A percentile compares a stretch with the other conserved stretches of the same genome.
Evolutionary conservation across 2,113 vertebrate genomes (phyloP).

Genomic region (Corythornis vintsioides): DNA sequence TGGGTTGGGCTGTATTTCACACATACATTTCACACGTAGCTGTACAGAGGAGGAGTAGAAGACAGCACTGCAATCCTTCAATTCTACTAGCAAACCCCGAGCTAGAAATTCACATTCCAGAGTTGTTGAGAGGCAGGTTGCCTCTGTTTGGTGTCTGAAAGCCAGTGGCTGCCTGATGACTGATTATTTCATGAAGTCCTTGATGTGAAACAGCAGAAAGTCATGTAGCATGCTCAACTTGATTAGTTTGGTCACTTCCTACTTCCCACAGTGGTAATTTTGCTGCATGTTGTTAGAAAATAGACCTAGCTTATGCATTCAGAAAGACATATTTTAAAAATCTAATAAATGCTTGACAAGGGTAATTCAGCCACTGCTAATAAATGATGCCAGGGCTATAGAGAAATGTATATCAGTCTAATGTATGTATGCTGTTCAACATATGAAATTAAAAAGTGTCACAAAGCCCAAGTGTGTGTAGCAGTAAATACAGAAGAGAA

Average conservation of each 20-base stretch:
- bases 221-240: background rate
- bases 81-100: background rate
- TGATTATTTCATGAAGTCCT: background rate
- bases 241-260: background rate
- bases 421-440: background rate
- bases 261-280: background rate
- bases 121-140: background rate
- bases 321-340: slow-evolving; percentile 22
- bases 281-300: slow-evolving; percentile 41
- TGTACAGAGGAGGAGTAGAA: background rate
- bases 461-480: background rate
- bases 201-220: background rate
- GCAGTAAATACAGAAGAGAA: slow-evolving; percentile 37
- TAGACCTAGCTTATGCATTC: background rate
- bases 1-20: background rate
- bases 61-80: background rate
- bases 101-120: background rate
- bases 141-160: background rate
- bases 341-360: slow-evolving; percentile 34
- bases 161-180: background rate
- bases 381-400: slow-evolving; percentile 19
- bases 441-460: background rate
- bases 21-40: background rate
- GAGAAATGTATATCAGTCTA: background rate
- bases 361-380: slow-evolving; percentile 8